Conservation (phyloP, 1,140 invertebrate species). For the Halyomorpha halys region DNA sequence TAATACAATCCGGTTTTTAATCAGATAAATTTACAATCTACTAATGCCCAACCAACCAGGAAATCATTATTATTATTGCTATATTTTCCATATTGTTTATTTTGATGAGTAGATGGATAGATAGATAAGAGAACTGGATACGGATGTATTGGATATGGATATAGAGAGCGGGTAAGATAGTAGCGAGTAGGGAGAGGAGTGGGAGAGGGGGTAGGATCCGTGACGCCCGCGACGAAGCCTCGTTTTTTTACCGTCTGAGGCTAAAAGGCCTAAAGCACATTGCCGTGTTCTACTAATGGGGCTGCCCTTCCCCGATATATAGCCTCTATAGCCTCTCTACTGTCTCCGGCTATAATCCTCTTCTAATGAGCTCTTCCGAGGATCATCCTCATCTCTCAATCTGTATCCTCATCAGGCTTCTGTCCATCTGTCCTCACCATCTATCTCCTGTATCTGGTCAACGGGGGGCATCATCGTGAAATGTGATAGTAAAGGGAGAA, state of each 20-base stretch:
- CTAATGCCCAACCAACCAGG: no score
- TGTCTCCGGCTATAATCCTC: not conserved
- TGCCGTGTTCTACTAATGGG: conserved; percentile 20
- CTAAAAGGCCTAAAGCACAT: conserved; percentile 20
- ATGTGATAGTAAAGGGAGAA: no score
- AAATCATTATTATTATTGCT: no score
- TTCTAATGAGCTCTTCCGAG: not conserved
- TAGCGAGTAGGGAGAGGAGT: not conserved
- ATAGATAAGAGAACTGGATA: not conserved
- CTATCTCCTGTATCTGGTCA: no score
- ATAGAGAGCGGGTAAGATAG: conserved; percentile 3
- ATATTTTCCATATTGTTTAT: no score
- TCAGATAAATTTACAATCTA: no score
- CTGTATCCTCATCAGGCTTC: no score
- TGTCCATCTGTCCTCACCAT: no score
- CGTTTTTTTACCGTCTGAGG: conserved; percentile 13
- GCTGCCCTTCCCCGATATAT: conserved; percentile 17
- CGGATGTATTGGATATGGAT: not conserved
- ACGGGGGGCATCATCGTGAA: no score
- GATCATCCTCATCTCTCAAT: not conserved
- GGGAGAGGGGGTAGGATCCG: not conserved
- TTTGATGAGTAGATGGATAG: no score
- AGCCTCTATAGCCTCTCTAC: not conserved
- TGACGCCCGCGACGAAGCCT: conserved; percentile 3
- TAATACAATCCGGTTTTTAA: no score